Evolutionary conservation across 2,888 invertebrate species (phyloP), one percentile per base, ranked within the genome.

Genomic region (Corbicula japonica): DNA sequence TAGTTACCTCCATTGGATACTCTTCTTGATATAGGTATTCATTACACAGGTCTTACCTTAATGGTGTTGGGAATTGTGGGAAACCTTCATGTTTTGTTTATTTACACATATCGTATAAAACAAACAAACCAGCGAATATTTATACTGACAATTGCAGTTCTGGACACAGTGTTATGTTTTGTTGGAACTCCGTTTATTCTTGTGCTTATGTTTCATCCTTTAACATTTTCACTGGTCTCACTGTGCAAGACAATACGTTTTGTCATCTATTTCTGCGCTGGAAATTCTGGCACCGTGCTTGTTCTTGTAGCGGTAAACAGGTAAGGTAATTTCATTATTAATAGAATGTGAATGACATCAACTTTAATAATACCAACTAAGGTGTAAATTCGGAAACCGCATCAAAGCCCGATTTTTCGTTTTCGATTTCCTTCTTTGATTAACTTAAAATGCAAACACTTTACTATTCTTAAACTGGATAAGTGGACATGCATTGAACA

Each of bases 241-340:
- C 71, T 63, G 18, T 84, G 84, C 41, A 81, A 79, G 52, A 34
- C 81, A 6, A 61, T 79, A 32, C 44, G 81, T 41, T 81, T 79
- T 32, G 26, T 81, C 12, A 50, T 73, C 23, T 84, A 84, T 69
- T 80, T 71, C 48, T 61, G 74, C 18, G 63, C 58, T n/a, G 46
- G 68, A 15, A 48, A 74, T 0, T 78, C 78, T 2, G 66, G 69
- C 1, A 30, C 76, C 1, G 46, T 70, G 1, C 46, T 84, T 34
- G 73, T 84, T 12, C 62, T 78, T 1, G 76, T 84, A 38, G 81
- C 81, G 12, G 65, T 79, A 12, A 81, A 81, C 50, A 62, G 84
- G 54, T 65, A 30, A 23, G 54, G n/a, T 12, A n/a, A 21, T 50
- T 66, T 32, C 23, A 58, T 23, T 26, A 28, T 10, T 6, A 56